Conservation (phyloP, 2,888 invertebrate genomes). For the Hyalella azteca region DNA sequence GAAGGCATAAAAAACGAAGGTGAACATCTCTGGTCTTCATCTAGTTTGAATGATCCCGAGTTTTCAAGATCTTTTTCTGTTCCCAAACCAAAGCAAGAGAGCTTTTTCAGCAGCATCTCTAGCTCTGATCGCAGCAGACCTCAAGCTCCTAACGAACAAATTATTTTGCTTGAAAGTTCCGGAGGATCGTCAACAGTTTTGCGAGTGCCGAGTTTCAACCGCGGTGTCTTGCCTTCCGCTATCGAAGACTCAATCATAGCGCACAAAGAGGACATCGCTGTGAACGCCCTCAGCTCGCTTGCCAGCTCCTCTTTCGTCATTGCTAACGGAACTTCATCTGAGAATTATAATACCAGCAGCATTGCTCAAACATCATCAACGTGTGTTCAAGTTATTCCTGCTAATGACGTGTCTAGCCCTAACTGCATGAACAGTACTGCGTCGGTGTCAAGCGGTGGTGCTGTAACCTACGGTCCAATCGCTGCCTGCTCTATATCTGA, state of each 20-base stretch:
- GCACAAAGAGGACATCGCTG: conserved; percentile 34
- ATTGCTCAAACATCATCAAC: not conserved
- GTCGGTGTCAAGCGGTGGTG: not conserved
- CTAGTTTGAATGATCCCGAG: not conserved
- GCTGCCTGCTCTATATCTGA: not conserved
- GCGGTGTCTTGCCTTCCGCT: not conserved
- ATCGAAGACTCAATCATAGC: not conserved
- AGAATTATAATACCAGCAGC: not conserved
- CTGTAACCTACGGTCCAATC: not conserved
- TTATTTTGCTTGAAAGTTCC: not conserved
- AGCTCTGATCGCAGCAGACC: not conserved
- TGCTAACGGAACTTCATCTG: not conserved
- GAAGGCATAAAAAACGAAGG: not conserved
- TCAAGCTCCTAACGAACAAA: too few species aligned
- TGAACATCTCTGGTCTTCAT: not conserved
- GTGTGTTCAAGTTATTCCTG: not conserved
- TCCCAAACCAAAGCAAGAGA: not conserved
- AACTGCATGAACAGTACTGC: not conserved
- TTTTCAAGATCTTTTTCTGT: too few species aligned
- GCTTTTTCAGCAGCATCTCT: not conserved
- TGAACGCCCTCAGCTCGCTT: conserved; percentile 12
- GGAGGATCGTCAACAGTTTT: not conserved
- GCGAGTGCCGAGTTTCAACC: conserved; percentile 2
- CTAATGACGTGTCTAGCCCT: not conserved
- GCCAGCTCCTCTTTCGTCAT: not conserved